Percentiles rank a stretch among this genome's conserved stretches.
These are phyloP conservation scores for Neogobius melanostomus DNA, from an alignment of 2,113 vertebrate species.

Conservation along the genomic window DNA sequence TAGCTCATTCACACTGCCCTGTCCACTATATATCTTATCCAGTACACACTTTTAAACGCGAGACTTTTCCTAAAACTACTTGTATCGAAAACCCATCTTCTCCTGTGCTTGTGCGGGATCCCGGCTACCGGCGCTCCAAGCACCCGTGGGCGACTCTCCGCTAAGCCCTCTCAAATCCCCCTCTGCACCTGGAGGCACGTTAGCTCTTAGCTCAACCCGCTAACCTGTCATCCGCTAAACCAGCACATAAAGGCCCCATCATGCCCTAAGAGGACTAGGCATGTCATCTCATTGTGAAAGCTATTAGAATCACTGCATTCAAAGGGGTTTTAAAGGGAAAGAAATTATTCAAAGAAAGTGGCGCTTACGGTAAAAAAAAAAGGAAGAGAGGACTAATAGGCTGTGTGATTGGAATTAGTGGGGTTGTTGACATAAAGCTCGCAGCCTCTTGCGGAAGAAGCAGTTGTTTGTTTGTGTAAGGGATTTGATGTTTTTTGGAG, in stretches of 20 bases:
- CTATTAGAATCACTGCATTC: slow-evolving; percentile 50
- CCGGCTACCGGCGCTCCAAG: slow-evolving; percentile 40
- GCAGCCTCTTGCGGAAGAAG: slow-evolving; percentile 12
- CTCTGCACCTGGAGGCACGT: slow-evolving; percentile 60
- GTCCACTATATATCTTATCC: neutral
- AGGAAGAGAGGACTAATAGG: slow-evolving; percentile 44
- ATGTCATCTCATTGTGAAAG: slow-evolving; percentile 50
- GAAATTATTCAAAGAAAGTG: slow-evolving; percentile 21
- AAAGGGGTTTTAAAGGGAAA: slow-evolving; percentile 19
- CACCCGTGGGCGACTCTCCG: slow-evolving; percentile 43
- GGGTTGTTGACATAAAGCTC: slow-evolving; percentile 56
- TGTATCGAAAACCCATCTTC: slow-evolving; percentile 11
- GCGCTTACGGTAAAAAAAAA: slow-evolving; percentile 26
- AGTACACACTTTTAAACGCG: neutral
- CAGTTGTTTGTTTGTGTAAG: slow-evolving; percentile 57
- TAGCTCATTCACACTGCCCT: too few relatives aligned
- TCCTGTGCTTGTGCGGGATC: slow-evolving; percentile 21
- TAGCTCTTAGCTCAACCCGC: slow-evolving; percentile 68
- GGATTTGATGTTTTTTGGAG: slow-evolving; percentile 45
- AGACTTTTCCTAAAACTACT: slow-evolving; percentile 17
- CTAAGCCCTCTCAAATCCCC: slow-evolving; percentile 67
- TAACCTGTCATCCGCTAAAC: slow-evolving; percentile 72
- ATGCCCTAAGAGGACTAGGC: slow-evolving; percentile 64
- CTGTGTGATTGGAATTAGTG: slow-evolving; percentile 66
- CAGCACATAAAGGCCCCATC: slow-evolving; percentile 67